Evolutionary conservation across 2,888 invertebrate genomes (phyloP).

Genomic region (Ommatoiulus sabulosus): DNA sequence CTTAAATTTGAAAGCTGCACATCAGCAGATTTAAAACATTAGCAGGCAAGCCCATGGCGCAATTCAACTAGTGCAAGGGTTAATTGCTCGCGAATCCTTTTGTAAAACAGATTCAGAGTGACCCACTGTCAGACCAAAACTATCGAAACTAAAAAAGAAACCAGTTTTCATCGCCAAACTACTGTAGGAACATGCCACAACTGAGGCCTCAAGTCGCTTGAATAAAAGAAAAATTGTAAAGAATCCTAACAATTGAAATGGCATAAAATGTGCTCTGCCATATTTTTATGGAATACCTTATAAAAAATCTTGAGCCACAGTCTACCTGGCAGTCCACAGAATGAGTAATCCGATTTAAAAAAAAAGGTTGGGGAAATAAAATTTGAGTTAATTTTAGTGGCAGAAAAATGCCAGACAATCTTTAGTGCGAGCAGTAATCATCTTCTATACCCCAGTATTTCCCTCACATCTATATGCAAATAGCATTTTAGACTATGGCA

Average conservation of each 20-base stretch:
- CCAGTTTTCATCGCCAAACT: background rate
- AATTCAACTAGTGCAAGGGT: background rate
- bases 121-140: background rate
- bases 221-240: background rate
- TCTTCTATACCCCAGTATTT: background rate
- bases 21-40: background rate
- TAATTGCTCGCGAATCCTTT: background rate
- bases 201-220: background rate
- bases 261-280: background rate
- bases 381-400: background rate
- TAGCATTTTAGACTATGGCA: conserved; percentile 10
- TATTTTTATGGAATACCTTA: background rate
- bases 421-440: background rate
- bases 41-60: background rate
- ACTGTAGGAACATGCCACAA: background rate
- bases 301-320: background rate
- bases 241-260: background rate
- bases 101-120: background rate
- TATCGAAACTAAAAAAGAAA: background rate
- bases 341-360: background rate
- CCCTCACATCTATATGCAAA: background rate
- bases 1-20: conserved; percentile 29
- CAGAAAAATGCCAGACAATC: background rate
- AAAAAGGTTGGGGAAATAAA: background rate
- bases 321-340: conserved; percentile 32